phyloP scores from a whole-genome alignment of 2,113 vertebrate species.

The Brachirus orientalis region DNA sequence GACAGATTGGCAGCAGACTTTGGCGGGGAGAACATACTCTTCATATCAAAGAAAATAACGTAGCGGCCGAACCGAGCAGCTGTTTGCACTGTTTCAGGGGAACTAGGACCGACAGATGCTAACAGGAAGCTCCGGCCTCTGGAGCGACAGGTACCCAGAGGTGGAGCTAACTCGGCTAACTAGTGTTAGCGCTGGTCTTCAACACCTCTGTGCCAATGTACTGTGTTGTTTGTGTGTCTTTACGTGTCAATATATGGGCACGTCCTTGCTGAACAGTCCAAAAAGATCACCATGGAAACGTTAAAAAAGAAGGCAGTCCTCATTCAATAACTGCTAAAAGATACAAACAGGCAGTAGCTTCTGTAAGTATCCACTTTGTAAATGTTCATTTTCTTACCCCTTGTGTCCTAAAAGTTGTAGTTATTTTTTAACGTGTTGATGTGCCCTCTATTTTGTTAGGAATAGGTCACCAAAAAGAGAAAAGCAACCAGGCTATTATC shows the following conservation, averaged over 20 bases:
- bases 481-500: no score
- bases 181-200: slow-evolving; percentile 35
- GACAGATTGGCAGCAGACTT: neutral
- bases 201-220: neutral
- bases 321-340: neutral
- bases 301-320: neutral
- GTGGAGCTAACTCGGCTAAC: slow-evolving; percentile 45
- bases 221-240: neutral
- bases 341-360: neutral
- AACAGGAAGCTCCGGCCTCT: neutral
- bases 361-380: slow-evolving; percentile 4
- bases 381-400: neutral
- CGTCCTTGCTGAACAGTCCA: slow-evolving; percentile 8
- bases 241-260: no score
- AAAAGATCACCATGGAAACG: slow-evolving; percentile 53
- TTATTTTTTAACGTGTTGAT: neutral
- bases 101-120: neutral
- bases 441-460: no score
- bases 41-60: neutral
- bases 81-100: neutral
- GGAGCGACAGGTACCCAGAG: neutral
- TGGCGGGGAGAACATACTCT: neutral
- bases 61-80: accelerated
- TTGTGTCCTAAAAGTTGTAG: neutral
- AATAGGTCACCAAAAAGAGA: no score